These are phyloP conservation scores for Crossocerus cetratus DNA, from an alignment of 2,888 invertebrate species.

Conservation along the genomic window DNA sequence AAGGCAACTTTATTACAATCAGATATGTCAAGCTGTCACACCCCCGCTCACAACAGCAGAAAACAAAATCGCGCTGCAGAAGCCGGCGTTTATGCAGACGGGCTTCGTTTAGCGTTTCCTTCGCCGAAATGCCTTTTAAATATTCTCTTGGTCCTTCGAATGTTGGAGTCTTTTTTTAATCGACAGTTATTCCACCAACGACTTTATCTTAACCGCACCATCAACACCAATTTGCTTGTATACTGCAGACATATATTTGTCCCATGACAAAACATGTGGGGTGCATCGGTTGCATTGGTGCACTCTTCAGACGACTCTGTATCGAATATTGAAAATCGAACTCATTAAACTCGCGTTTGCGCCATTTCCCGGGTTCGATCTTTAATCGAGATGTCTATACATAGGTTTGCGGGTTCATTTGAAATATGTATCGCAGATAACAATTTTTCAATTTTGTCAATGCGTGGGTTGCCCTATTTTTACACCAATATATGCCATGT, in stretches of 20 bases:
- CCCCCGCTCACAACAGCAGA: conserved; percentile 42
- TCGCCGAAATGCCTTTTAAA: too few species aligned
- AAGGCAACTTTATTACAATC: conserved; percentile 7
- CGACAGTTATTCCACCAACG: conserved; percentile 14
- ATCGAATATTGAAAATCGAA: conserved; percentile 15
- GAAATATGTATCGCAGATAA: too few species aligned
- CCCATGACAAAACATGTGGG: conserved; percentile 48
- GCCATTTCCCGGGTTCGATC: background rate
- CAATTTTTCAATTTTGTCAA: too few species aligned
- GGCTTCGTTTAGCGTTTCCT: conserved; percentile 13
- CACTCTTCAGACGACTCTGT: conserved; percentile 22
- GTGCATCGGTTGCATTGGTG: too few species aligned
- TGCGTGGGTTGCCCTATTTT: too few species aligned
- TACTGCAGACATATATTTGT: conserved; percentile 9
- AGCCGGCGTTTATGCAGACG: conserved; percentile 28
- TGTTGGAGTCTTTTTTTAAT: conserved; percentile 8
- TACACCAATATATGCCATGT: too few species aligned
- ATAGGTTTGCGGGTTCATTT: conserved; percentile 2
- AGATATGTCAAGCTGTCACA: conserved; percentile 52
- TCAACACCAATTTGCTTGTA: conserved; percentile 23
- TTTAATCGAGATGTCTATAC: background rate
- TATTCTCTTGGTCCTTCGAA: background rate
- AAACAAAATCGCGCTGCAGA: conserved; percentile 36
- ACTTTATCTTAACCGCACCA: conserved; percentile 16
- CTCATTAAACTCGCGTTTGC: background rate